Percentiles rank a stretch among this genome's conserved stretches.
These are phyloP conservation scores for Bombus pyrosoma DNA, from an alignment of 1,140 invertebrate genomes.

Conservation along the genomic window DNA sequence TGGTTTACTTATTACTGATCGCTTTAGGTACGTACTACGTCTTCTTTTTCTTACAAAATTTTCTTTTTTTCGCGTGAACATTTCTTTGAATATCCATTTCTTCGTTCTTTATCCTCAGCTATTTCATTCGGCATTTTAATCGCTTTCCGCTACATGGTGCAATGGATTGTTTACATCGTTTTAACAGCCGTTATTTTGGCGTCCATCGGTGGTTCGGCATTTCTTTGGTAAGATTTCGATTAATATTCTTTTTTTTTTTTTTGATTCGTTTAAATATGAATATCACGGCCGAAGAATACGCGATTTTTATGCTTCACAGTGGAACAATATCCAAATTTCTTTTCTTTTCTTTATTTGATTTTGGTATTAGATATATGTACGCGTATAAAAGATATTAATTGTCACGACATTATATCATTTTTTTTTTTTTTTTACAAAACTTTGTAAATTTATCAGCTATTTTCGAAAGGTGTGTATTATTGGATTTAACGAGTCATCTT, in stretches of 20 bases:
- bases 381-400: too few relatives aligned
- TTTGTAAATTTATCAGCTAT: too few relatives aligned
- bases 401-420: too few relatives aligned
- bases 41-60: not conserved
- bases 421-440: too few relatives aligned
- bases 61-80: not conserved
- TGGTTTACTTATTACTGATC: conserved; percentile 85
- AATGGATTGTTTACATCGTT: conserved; percentile 88
- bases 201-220: conserved; percentile 84
- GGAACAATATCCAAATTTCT: too few relatives aligned
- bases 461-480: too few relatives aligned
- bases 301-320: too few relatives aligned
- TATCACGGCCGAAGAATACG: not conserved
- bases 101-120: conserved; percentile 77
- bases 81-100: not conserved
- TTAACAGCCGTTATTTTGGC: conserved; percentile 84
- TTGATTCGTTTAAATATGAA: not conserved
- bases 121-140: conserved; percentile 85
- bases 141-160: conserved; percentile 85
- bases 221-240: conserved; percentile 85
- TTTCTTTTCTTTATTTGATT: too few relatives aligned
- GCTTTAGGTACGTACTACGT: conserved; percentile 83
- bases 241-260: not conserved
- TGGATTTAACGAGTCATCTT: too few relatives aligned
- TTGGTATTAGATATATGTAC: too few relatives aligned